A percentile compares a stretch with the other conserved stretches of the same genome.
Conservation (phyloP, 2,888 invertebrate genomes). For the Diarsia mendica region DNA sequence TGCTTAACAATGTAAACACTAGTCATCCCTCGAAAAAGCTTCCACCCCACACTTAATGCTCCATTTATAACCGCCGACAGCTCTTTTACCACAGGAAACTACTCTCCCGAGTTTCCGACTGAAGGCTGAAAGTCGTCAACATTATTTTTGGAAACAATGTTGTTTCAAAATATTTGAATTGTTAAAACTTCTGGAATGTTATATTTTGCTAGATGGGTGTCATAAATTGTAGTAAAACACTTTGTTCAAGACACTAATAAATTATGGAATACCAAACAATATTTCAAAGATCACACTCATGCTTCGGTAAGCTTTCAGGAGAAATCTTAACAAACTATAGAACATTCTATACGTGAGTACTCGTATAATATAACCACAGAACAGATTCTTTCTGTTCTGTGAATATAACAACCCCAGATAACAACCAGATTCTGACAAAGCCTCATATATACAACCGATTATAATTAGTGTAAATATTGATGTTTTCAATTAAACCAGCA, state of each 20-base stretch:
- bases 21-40: slow-evolving; percentile 58
- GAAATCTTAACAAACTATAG: background rate
- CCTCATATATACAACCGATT: background rate
- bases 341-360: background rate
- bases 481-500: background rate
- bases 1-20: slow-evolving; percentile 53
- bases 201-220: slow-evolving; percentile 34
- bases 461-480: background rate
- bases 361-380: background rate
- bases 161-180: slow-evolving; percentile 32
- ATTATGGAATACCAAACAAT: slow-evolving; percentile 1
- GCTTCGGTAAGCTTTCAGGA: background rate
- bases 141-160: slow-evolving; percentile 52
- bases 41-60: slow-evolving; percentile 57
- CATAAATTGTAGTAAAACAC: slow-evolving; percentile 26
- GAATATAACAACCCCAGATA: too few species aligned
- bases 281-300: background rate
- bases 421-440: background rate
- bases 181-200: slow-evolving; percentile 21
- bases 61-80: slow-evolving; percentile 56
- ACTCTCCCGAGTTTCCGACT: slow-evolving; percentile 16
- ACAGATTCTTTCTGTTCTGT: too few species aligned
- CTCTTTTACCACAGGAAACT: slow-evolving; percentile 54
- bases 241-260: slow-evolving; percentile 8
- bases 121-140: slow-evolving; percentile 40